A percentile compares a stretch with the other conserved stretches of the same genome.
Conservation (phyloP, 2,113 vertebrate species). For the Sciurus niger region DNA sequence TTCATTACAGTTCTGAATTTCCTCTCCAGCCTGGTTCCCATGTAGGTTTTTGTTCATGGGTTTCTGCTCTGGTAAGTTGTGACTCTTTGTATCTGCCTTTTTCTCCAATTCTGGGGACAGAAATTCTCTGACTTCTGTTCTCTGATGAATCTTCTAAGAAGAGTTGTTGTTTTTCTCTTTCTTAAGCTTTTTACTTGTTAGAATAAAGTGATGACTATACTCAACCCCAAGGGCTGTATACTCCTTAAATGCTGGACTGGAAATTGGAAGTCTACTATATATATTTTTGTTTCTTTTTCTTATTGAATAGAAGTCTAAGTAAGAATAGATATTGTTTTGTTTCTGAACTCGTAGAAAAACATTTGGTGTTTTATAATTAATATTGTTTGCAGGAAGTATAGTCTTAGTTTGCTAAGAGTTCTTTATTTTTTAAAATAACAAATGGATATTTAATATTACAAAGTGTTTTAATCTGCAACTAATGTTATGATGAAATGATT, state of each 20-base stretch:
- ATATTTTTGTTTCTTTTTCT: not conserved
- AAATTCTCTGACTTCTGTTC: not conserved
- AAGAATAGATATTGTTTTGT: not conserved
- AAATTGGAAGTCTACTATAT: not conserved
- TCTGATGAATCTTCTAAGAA: not conserved
- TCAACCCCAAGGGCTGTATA: not conserved
- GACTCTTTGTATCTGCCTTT: conserved; percentile 4
- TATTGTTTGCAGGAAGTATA: not conserved
- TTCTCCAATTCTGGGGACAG: not conserved
- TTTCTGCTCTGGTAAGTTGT: conserved; percentile 4
- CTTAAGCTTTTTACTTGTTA: not conserved
- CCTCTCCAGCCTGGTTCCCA: not conserved
- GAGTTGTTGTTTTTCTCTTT: conserved; percentile 4
- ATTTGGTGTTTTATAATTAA: conserved; percentile 38
- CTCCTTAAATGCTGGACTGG: not conserved
- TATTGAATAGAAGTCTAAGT: not conserved
- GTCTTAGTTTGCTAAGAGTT: not conserved
- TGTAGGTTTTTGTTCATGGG: not conserved
- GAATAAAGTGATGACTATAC: not conserved
- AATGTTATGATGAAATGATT: not conserved
- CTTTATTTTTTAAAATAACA: not conserved
- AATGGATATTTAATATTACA: not conserved
- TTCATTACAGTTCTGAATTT: not conserved
- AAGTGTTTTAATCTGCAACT: not conserved
- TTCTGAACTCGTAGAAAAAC: not conserved